Evolutionary conservation across 2,888 invertebrate genomes (phyloP).

Genomic region (Xylota segnis): DNA sequence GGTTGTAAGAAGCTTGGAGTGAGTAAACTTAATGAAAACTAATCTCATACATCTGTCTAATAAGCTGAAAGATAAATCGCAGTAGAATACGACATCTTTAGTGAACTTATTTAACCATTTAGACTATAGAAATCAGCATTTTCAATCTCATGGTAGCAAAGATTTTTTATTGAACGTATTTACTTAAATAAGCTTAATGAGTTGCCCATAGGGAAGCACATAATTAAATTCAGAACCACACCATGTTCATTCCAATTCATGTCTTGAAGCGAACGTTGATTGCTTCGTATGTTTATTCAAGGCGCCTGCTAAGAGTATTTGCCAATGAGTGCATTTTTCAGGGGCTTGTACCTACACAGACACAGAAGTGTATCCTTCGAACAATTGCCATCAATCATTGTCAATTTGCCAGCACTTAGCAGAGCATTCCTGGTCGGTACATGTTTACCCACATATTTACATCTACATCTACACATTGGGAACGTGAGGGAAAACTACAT

Average conservation of each 20-base stretch:
- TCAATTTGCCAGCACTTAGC: constrained; percentile 37
- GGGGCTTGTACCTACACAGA: neutral
- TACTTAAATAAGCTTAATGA: neutral
- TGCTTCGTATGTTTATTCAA: constrained; percentile 15
- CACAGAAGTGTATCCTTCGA: neutral
- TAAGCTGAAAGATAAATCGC: too few species aligned
- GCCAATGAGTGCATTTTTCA: neutral
- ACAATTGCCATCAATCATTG: constrained; percentile 48
- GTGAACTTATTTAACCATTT: too few species aligned
- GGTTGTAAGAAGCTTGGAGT: too few species aligned
- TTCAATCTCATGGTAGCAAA: too few species aligned
- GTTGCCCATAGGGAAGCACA: constrained; percentile 25
- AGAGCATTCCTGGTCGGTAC: constrained; percentile 7
- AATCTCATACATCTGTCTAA: too few species aligned
- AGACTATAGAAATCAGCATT: too few species aligned
- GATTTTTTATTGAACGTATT: too few species aligned
- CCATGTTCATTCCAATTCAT: constrained; percentile 37
- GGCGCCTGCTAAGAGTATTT: neutral
- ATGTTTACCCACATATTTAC: neutral
- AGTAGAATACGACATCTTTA: too few species aligned
- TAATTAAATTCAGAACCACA: constrained; percentile 57
- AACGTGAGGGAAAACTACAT: neutral
- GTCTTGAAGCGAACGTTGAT: constrained; percentile 33
- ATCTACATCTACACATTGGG: neutral
- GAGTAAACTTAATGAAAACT: too few species aligned